phyloP scores from a whole-genome alignment of 2,113 vertebrate species.

The Hypanus sabinus region DNA sequence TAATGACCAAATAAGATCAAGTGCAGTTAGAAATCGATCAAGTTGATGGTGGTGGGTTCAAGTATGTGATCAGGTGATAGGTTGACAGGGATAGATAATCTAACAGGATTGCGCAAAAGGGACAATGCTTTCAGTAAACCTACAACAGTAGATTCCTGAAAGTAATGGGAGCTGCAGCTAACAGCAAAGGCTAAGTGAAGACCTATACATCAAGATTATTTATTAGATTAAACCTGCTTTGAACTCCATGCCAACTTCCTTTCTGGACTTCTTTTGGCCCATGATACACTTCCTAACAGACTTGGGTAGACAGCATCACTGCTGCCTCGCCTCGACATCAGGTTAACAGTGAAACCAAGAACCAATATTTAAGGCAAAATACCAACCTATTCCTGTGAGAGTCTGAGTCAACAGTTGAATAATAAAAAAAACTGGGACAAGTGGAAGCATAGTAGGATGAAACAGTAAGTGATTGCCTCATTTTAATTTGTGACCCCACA shows the following conservation, averaged over 20 bases:
- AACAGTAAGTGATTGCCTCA: neutral
- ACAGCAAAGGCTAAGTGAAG: too few species aligned
- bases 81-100: too few species aligned
- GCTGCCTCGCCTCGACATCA: neutral
- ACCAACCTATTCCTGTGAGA: neutral
- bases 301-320: neutral
- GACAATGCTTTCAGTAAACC: too few species aligned
- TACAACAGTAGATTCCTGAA: too few species aligned
- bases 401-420: neutral
- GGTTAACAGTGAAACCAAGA: neutral
- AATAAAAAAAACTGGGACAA: neutral
- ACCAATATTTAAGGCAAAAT: neutral
- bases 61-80: too few species aligned
- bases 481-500: neutral
- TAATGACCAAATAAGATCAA: too few species aligned
- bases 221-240: too few species aligned
- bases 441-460: neutral
- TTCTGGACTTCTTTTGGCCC: neutral
- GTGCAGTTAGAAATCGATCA: too few species aligned
- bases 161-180: too few species aligned
- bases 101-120: too few species aligned
- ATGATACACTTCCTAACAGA: neutral
- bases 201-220: too few species aligned
- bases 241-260: neutral
- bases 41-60: too few species aligned